Evolutionary conservation across 2,888 invertebrate genomes (phyloP), one percentile per base, ranked within the genome.

Genomic region (Rosalia funebris): DNA sequence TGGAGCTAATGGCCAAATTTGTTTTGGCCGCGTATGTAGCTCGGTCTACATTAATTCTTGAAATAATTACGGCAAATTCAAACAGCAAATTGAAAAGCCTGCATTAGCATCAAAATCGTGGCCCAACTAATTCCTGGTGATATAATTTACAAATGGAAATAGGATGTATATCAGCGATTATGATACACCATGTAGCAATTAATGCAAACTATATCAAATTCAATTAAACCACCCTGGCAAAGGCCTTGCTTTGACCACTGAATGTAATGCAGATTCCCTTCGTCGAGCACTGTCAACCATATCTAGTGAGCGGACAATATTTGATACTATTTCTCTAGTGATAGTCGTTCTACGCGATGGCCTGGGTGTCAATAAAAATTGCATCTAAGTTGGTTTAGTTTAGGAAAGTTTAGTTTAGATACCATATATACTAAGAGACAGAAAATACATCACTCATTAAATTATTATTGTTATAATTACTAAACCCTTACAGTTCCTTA

Each of bases 161-260:
- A 67, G 72, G 70, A 71, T 71, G 72, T 72, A 66, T 72, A 75
- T 71, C 69, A 65, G 66, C 73, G 74, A 75, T 75, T 75, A 75
- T 74, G 72, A 73, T 75, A 73, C 75, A 75, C 75, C 70, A 74
- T 73, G 72, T 72, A 72, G 71, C 72, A 75, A 75, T 77, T 75
- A 75, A 77, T 76, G 77, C 75, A 76, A 77, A 77, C 76, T 76
- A 76, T 76, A 76, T 75, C 71, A 75, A 77, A 77, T 77, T 76
- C 72, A 74, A 77, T 77, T 77, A 76, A 72, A 70, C 69, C 69
- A 65, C 73, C 71, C 72, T 65, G 71, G 50, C 9, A 50, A 61
- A 57, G 60, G 54, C 52, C 55, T 71, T 72, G 74, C 76, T 75
- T 76, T 75, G 76, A 75, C 76, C 75, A 71, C 69, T 71, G 73